phyloP scores from a whole-genome alignment of 2,888 invertebrate genomes.

The Marasmarcha lunaedactyla region DNA sequence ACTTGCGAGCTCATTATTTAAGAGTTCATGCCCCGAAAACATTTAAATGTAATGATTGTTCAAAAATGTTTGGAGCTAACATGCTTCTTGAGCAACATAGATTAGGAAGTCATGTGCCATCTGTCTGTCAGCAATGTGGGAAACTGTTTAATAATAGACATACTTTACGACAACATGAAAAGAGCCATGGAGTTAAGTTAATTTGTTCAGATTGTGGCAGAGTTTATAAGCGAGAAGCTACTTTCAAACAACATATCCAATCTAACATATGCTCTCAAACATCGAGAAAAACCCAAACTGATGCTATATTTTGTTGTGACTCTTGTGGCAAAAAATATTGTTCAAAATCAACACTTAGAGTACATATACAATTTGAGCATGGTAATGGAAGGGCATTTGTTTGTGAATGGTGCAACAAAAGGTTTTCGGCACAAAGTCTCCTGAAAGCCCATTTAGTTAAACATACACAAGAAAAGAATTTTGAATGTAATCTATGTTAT shows the following conservation, averaged over 20 bases:
- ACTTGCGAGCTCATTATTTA: constrained; percentile 22
- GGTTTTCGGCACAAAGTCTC: constrained; percentile 46
- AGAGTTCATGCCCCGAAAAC: constrained; percentile 26
- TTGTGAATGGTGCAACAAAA: constrained; percentile 50
- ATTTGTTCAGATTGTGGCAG: constrained; percentile 46
- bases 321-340: constrained; percentile 50
- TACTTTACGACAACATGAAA: constrained; percentile 39
- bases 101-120: constrained; percentile 23
- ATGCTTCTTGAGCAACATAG: constrained; percentile 20
- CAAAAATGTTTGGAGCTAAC: constrained; percentile 19
- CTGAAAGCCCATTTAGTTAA: constrained; percentile 49
- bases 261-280: constrained; percentile 36
- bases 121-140: constrained; percentile 41
- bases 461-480: constrained; percentile 49
- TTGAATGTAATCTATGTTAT: constrained; percentile 33
- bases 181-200: constrained; percentile 28
- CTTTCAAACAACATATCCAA: constrained; percentile 40
- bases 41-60: constrained; percentile 22
- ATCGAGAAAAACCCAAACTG: constrained; percentile 30
- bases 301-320: constrained; percentile 46
- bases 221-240: constrained; percentile 37
- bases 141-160: constrained; percentile 33
- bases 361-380: constrained; percentile 53
- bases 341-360: constrained; percentile 44
- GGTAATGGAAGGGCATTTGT: constrained; percentile 26